Base-by-base conservation (phyloP, 2,888 invertebrate genomes). In the Melipona beecheii region DNA sequence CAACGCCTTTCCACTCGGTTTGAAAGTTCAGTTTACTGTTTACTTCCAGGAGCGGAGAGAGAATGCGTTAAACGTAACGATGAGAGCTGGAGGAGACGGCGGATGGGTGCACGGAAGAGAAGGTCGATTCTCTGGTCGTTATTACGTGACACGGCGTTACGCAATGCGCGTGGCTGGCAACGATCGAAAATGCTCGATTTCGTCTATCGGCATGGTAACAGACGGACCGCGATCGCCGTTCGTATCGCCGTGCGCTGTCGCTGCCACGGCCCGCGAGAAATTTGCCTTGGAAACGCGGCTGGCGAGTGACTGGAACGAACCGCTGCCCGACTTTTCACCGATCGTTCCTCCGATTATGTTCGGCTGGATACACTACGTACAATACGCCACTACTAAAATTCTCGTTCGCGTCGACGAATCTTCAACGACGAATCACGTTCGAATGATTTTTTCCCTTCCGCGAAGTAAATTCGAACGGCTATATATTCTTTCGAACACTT, bases 101-200 rank as follows among this genome's bases (percentile, higher is more conserved):
- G 90, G 92, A 90, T 91, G 91, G 91, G 74, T 89, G 11, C 87
- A 80, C 85, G 73, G 84, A 89, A 92, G 92, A 93, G 92, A 93
- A 92, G 92, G 93, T 91, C 91, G 91, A 92, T 92, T 91, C 43
- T 9, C 43, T 11, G 91, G 90, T 91, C 89, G 90, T 89, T 90
- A 91, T 92, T 92, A 91, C 91, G 92, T 91, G 92, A 92, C 93
- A 92, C 91, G 87, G 43, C 43, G 89, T 93, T 93, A 91, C 92
- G 93, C 92, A 93, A 93, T 62, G 70, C 77, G 58, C 79, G 81
- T 75, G 84, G 81, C 82, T 71, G 62, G 82, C 68, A 62, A 62
- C 75, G 62, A 81, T 75, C 76, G 77, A 81, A 87, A 87, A 79
- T 70, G 72, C 31, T 68, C 77, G 81, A 83, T 87, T 87, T 81